Evolutionary conservation across 2,113 vertebrate genomes (phyloP).

Genomic region (Bothrops jararaca): DNA sequence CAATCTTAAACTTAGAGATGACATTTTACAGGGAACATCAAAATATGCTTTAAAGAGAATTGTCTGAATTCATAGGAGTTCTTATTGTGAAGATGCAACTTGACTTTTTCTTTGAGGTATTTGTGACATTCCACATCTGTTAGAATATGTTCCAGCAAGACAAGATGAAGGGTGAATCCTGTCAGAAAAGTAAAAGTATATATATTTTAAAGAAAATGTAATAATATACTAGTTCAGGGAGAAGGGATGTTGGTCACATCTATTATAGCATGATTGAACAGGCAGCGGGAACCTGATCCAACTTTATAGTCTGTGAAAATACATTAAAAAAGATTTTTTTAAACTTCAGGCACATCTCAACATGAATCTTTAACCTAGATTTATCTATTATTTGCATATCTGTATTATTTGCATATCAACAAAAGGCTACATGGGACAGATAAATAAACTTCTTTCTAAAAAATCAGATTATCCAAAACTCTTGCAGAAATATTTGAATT

Average conservation of each 20-base stretch:
- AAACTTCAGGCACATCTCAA: background rate
- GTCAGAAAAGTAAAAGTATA: background rate
- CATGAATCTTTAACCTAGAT: background rate
- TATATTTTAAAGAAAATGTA: background rate
- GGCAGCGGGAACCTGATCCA: background rate
- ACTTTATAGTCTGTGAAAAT: background rate
- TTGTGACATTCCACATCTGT: background rate
- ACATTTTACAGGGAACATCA: background rate
- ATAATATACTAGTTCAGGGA: background rate
- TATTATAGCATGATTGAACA: background rate
- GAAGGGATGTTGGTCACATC: background rate
- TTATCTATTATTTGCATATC: background rate
- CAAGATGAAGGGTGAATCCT: background rate
- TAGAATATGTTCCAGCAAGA: background rate
- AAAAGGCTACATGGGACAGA: conserved; percentile 10
- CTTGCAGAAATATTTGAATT: background rate
- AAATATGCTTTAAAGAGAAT: background rate
- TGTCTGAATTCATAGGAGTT: background rate
- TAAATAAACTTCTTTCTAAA: background rate
- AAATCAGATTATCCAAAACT: background rate
- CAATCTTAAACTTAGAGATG: background rate
- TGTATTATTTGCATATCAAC: background rate
- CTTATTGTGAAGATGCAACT: background rate
- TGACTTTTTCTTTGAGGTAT: background rate
- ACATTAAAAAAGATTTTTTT: background rate